Evolutionary conservation across 1,140 invertebrate genomes (phyloP), one percentile per base, ranked within the genome.

Genomic region (Drosophila subpulchrella): DNA sequence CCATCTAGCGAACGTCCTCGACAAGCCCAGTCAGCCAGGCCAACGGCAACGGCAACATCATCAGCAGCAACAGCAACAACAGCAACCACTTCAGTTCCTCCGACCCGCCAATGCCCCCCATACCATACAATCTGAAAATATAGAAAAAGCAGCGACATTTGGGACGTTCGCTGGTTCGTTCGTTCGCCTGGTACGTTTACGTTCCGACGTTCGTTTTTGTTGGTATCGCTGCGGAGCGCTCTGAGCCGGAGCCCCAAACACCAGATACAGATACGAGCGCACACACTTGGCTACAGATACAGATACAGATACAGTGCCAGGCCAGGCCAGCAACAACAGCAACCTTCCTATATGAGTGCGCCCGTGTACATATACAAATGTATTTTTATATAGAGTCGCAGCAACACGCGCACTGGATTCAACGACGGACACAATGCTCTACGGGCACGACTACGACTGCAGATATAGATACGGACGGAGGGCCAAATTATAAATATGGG

Each of bases 321-420:
- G 63, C 36, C 63, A 62, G 63, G 27, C 27, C 42, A 65, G 38
- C 56, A 61, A 46, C 44, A 47, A 4, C 48, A 30, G 30, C 48
- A 51, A 34, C 48, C 13, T 44, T 24, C 44, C 15, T 47, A 53
- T 59, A 75, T 51, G 48, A 63, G 47, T 57, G 46, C 13, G 32
- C 34, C 34, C 42, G 42, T 24, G 30, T 53, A 56, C 42, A 55
- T 17, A 68, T 48, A 65, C 46, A 60, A 60, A 50, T 54, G 41
- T 66, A 79, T 51, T 70, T 51, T 72, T 75, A 68, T 68, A 68
- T 54, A 68, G 65, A 82, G 70, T 58, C 71, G 53, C 55, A 75
- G 82, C 78, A 86, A 86, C 82, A 86, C 82, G 83, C 82, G 75
- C 84, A 81, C 83, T 88, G 83, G 83, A 88, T 76, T 68, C 75